Evolutionary conservation across 2,888 invertebrate genomes (phyloP).

Genomic region (Stenotaenia linearis): DNA sequence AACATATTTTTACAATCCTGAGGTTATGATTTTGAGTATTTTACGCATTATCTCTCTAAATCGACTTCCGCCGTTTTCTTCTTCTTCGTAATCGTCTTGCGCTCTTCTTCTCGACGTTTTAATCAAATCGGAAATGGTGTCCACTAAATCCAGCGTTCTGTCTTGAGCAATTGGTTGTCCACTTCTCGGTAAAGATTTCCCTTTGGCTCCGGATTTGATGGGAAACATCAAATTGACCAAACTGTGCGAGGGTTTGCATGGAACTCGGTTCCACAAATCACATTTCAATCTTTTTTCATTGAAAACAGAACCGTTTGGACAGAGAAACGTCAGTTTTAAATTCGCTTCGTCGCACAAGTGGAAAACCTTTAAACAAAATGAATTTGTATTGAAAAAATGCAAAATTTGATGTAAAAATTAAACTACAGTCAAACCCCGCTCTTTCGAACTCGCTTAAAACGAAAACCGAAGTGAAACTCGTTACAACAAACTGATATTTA

Average conservation of each 20-base stretch:
- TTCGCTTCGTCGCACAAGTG: constrained; percentile 27
- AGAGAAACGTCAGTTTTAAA: constrained; percentile 7
- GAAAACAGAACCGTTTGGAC: constrained; percentile 28
- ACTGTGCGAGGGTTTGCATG: background rate
- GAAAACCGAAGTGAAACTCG: too few species aligned
- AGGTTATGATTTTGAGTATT: constrained; percentile 17
- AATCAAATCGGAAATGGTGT: constrained; percentile 28
- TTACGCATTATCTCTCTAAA: constrained; percentile 13
- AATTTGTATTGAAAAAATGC: too few species aligned
- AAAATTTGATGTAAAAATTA: too few species aligned
- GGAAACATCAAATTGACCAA: background rate
- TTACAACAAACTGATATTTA: too few species aligned
- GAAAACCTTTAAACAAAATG: constrained; percentile 30
- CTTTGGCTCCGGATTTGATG: background rate
- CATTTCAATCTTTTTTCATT: constrained; percentile 28
- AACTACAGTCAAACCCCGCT: too few species aligned
- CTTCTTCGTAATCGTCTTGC: background rate
- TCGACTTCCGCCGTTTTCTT: background rate
- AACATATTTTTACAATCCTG: constrained; percentile 7
- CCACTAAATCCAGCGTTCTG: constrained; percentile 29
- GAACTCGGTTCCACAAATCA: constrained; percentile 16
- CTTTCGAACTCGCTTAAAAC: too few species aligned
- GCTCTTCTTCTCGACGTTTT: background rate
- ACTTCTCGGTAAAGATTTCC: background rate
- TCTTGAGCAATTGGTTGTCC: constrained; percentile 8